Evolutionary conservation across 2,797 vertebrate species (phyloP).

Genomic region (Brotula barbata): DNA sequence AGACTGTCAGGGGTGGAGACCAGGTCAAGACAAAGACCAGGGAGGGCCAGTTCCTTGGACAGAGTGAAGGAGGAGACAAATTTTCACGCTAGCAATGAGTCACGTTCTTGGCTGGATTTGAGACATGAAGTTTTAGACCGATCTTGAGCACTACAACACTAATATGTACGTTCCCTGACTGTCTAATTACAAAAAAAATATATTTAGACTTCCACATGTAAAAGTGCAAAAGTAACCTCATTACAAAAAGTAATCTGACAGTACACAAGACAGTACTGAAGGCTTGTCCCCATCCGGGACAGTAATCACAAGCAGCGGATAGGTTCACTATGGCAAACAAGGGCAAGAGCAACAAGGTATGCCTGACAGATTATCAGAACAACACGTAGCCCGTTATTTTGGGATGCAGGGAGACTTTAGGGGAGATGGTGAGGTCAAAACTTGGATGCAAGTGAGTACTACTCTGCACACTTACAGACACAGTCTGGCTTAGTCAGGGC

Average conservation of each 20-base stretch:
- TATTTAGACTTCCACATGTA: not conserved
- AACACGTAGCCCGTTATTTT: constrained; percentile 59
- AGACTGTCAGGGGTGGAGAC: no score
- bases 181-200: constrained; percentile 6
- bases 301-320: constrained; percentile 43
- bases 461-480: constrained; percentile 33
- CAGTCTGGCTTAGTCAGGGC: constrained; percentile 25
- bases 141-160: no score
- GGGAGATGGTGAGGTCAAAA: constrained; percentile 55
- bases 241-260: no score
- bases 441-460: constrained; percentile 41
- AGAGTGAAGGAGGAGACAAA: no score
- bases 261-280: constrained; percentile 31
- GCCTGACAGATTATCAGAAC: constrained; percentile 52
- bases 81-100: no score
- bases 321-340: constrained; percentile 53
- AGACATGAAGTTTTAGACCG: no score
- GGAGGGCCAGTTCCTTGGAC: no score
- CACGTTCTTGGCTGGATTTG: no score
- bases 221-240: no score
- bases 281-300: constrained; percentile 19
- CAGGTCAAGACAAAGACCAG: no score
- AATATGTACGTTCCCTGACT: no score
- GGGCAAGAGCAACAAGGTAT: constrained; percentile 54
- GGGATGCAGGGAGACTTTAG: constrained; percentile 43